These are phyloP conservation scores for Ischnus inquisitorius DNA, from an alignment of 2,888 invertebrate species.

Conservation along the genomic window DNA sequence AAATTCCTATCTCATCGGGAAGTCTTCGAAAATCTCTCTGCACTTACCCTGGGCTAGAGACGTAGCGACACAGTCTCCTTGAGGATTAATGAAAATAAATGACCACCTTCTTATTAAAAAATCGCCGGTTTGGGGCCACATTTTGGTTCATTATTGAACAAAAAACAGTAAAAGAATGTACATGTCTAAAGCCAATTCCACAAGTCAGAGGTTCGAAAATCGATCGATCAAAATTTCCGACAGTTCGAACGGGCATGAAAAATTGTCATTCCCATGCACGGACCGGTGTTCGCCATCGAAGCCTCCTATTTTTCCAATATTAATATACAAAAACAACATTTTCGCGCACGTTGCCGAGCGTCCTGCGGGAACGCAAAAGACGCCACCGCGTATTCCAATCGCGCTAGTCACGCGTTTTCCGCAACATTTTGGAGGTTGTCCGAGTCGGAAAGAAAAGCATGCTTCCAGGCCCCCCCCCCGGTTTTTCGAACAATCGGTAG, in stretches of 20 bases:
- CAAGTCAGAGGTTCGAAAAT: neutral
- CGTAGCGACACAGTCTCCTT: too few relatives aligned
- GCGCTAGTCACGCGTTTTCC: slow-evolving; percentile 4
- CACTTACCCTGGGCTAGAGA: too few relatives aligned
- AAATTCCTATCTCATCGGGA: too few relatives aligned
- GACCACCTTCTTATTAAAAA: too few relatives aligned
- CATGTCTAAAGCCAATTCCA: neutral
- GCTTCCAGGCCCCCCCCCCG: too few relatives aligned
- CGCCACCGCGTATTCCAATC: neutral
- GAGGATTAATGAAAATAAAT: too few relatives aligned
- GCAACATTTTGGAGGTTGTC: neutral
- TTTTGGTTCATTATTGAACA: neutral
- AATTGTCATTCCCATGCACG: neutral
- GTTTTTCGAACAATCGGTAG: slow-evolving; percentile 20
- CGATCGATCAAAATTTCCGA: slow-evolving; percentile 58
- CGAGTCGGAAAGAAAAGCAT: slow-evolving; percentile 1
- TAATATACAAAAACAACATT: slow-evolving; percentile 64
- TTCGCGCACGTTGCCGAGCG: slow-evolving; percentile 24
- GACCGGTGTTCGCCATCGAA: neutral
- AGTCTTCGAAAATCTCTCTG: too few relatives aligned
- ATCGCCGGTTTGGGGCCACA: too few relatives aligned
- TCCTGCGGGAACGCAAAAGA: slow-evolving; percentile 30
- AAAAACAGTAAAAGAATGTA: too few relatives aligned
- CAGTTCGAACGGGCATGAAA: neutral
- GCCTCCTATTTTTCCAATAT: slow-evolving; percentile 42